These are phyloP conservation scores for Acronicta alni DNA, from an alignment of 2,888 invertebrate species.

Conservation along the genomic window DNA sequence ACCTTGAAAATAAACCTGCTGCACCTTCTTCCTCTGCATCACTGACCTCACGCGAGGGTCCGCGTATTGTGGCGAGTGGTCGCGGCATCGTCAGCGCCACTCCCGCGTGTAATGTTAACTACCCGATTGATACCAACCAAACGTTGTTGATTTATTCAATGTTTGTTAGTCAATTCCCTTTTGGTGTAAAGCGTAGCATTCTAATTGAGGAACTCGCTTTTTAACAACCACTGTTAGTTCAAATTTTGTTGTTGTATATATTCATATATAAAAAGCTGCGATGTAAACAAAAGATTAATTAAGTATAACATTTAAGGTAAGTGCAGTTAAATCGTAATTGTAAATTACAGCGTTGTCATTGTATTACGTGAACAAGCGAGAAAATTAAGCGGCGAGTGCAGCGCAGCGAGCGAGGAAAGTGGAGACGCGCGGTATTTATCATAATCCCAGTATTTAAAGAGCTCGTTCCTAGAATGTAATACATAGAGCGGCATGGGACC, in stretches of 20 bases:
- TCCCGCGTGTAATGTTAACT: slow-evolving; percentile 3
- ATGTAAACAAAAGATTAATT: slow-evolving; percentile 22
- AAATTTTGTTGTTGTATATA: too few species aligned
- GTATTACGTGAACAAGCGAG: slow-evolving; percentile 37
- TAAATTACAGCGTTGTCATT: slow-evolving; percentile 36
- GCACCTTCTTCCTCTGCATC: neutral
- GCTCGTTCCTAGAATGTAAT: slow-evolving; percentile 49
- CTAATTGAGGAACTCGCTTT: neutral
- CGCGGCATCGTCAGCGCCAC: neutral
- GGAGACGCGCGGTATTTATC: slow-evolving; percentile 41
- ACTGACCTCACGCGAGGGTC: neutral
- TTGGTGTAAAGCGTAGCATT: neutral
- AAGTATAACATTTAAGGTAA: slow-evolving; percentile 10
- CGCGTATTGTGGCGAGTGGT: neutral
- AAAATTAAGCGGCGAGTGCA: slow-evolving; percentile 38
- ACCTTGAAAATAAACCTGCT: neutral
- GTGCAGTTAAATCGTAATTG: slow-evolving; percentile 25
- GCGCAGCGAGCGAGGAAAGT: slow-evolving; percentile 7
- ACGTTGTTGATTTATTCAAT: slow-evolving; percentile 5
- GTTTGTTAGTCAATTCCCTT: neutral
- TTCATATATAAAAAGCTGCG: neutral
- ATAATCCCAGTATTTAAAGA: slow-evolving; percentile 56
- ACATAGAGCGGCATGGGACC: slow-evolving; percentile 30
- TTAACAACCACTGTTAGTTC: neutral
- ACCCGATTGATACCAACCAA: slow-evolving; percentile 10